Conservation (phyloP, 2,113 vertebrate species). For the Alouatta palliata region DNA sequence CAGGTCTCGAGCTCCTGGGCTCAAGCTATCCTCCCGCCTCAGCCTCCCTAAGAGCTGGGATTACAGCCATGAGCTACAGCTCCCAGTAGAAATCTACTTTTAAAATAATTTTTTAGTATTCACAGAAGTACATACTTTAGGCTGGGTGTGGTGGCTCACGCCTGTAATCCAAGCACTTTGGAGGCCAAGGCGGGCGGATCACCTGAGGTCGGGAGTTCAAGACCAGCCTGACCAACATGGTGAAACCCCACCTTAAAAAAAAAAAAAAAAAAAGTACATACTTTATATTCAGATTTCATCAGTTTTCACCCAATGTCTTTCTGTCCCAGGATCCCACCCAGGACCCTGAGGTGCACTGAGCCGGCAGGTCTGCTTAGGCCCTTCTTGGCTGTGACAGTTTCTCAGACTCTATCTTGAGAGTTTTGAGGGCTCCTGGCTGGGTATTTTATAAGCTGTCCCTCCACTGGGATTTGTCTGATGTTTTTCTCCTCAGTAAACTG, state of each 20-base stretch:
- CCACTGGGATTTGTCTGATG: fast-evolving
- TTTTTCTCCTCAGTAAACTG: fast-evolving
- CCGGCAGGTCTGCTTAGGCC: neutral
- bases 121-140: neutral
- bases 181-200: no score
- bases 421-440: neutral
- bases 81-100: no score
- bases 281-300: neutral
- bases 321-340: neutral
- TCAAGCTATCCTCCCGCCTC: no score
- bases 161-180: no score
- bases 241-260: no score
- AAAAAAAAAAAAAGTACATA: no score
- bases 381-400: neutral
- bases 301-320: neutral
- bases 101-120: neutral
- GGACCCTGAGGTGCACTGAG: fast-evolving
- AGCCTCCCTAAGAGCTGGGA: no score
- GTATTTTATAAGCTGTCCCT: neutral
- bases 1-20: no score
- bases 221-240: no score
- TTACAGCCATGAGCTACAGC: no score
- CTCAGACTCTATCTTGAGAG: neutral
- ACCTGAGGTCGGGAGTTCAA: no score
- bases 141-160: no score